Evolutionary conservation across 2,888 invertebrate species (phyloP), one percentile per base, ranked within the genome.

Genomic region (Yponomeuta malinellus): DNA sequence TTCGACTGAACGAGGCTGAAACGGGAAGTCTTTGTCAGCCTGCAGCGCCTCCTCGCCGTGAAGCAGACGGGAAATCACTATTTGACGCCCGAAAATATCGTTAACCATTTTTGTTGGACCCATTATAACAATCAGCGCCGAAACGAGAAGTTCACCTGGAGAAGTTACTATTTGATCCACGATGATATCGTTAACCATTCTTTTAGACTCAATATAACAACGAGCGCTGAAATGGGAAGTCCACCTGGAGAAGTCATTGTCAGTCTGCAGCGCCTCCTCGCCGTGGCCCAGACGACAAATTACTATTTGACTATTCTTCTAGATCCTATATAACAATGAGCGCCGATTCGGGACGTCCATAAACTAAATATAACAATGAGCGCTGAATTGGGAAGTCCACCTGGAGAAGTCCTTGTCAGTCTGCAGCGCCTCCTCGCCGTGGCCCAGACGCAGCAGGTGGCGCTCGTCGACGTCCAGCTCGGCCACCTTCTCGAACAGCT

Each of bases 391-490:
- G 9, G 8, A 1, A 43, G 8, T 5, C 8, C 8, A 94, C 90
- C 97, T 95, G 81, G 99, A 99, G 88, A 98, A 99, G 85, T 99
- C 99, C 85, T 99, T 99, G 83, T 99, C 99, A 0, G 99, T 99
- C 86, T 99, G 99, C 71, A 99, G 89, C 0, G 98, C 97, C 84
- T 99, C 99, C 85, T 99, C 99, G 15, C 99, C 99, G 79, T 99
- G 99, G 79, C 99, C 99, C 72, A 99, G 94, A 95, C 99, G 98
- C 72, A 99, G 88, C 74, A 99, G 91, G 93, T 99, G 99, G 0
- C 99, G 91, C 84, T 99, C 99, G 79, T 99, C 99, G 59, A 99
- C 98, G 83, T 99, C 99, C 73, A 99, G 88, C 2, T 97, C 97
- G 59, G 70, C 67, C 76, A 99, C 99, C 91, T 99, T 99, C 88